Percentiles rank a stretch among this genome's conserved stretches.
Evolutionary conservation across 1,140 invertebrate species (phyloP).

Genomic region (Drosophila pallidifrons): DNA sequence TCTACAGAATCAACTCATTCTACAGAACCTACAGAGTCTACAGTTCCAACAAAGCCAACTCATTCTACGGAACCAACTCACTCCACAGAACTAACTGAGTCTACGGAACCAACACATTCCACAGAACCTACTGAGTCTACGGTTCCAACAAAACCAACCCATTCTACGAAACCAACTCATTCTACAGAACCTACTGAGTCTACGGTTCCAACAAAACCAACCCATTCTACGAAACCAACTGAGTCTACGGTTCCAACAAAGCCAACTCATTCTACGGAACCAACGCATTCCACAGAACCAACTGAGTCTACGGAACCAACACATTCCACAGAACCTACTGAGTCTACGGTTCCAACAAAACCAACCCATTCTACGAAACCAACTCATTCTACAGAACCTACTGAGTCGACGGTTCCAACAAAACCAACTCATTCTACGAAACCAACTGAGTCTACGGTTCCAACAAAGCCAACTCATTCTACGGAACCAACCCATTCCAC

Average conservation of each 20-base stretch:
- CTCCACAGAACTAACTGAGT: too few species aligned
- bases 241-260: neutral
- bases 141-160: neutral
- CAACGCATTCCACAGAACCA: neutral
- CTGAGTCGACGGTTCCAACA: neutral
- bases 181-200: conserved; percentile 4
- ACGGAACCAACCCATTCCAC: neutral
- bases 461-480: neutral
- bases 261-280: too few species aligned
- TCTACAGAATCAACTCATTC: neutral
- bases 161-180: neutral
- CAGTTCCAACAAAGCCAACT: neutral
- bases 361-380: too few species aligned
- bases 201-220: neutral
- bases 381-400: neutral
- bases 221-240: neutral
- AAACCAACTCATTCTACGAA: neutral
- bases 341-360: neutral
- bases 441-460: neutral
- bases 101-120: neutral
- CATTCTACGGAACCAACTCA: neutral
- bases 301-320: neutral
- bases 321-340: neutral
- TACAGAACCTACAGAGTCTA: neutral
- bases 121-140: neutral